Evolutionary conservation across 2,797 vertebrate genomes (phyloP), one percentile per base, ranked within the genome.

Genomic region (Alcedo quadribrachys): DNA sequence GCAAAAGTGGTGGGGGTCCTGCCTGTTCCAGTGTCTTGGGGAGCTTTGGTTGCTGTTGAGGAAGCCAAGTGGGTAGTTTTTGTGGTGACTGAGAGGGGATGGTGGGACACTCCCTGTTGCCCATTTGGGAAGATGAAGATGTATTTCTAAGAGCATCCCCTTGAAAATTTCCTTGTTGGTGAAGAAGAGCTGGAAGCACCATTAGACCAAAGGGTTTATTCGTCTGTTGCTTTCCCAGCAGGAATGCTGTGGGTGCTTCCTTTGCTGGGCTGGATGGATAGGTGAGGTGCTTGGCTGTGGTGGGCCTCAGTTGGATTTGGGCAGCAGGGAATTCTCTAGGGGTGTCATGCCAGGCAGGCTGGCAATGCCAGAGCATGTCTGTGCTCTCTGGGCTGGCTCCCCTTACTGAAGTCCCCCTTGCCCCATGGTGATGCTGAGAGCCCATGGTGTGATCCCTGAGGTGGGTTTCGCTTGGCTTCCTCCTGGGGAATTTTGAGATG

Each of bases 401-500:
- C 15, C 20, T 69, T 15, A 20, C 50, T 37, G 28, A 40, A 40
- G 35, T 53, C 9, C 13, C 21, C 17, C 24, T 25, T 27, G 4
- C 17, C 24, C 46, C 8, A 1, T 17, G 45, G 33, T 0, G 6
- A 51, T 63, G 60, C 63, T 53, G 65, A 58, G 82, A 81, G 50
- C 30, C 53, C 0, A 0, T 7, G 19, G 42, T 28, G n/a, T 70
- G 33, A 33, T 90, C 70, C 55, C 3, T 7, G n/a, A 15, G 12
- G 21, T 46, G 32, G 25, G 14, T 69, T 89, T 30, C 35, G 0
- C 0, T 33, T 85, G 91, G 51, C 27, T 73, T 78, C 28, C 33
- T 78, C 32, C 62, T 50, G 55, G 35, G 37, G 21, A 68, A 13
- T 45, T 69, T 75, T 70, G 73, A 60, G 27, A 7, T 74, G 19